Evolutionary conservation across 2,113 vertebrate genomes (phyloP).

Genomic region (Heteronetta atricapilla): DNA sequence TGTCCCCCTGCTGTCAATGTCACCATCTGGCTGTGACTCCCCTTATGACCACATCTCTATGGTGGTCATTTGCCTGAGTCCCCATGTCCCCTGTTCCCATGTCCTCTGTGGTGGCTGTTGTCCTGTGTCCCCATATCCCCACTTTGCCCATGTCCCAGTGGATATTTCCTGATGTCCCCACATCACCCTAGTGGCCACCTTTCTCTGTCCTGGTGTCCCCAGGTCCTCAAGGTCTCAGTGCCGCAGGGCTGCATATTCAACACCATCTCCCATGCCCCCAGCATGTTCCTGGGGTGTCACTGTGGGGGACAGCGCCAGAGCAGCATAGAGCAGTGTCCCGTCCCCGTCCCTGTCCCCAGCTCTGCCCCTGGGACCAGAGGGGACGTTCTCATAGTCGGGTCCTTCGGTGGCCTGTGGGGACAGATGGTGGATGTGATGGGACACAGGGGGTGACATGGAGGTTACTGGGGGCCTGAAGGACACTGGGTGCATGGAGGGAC

Average conservation of each 20-base stretch:
- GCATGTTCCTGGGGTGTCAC: rapidly evolving
- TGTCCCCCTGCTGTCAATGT: no score
- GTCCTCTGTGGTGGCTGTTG: neutral
- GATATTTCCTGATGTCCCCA: neutral
- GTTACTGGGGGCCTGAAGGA: no score
- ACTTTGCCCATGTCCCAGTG: no score
- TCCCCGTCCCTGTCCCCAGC: neutral
- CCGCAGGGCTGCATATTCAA: neutral
- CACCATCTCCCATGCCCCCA: neutral
- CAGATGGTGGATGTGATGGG: neutral
- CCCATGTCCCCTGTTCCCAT: neutral
- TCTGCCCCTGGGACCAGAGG: neutral
- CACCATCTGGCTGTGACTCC: no score
- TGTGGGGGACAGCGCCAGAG: neutral
- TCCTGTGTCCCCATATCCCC: no score
- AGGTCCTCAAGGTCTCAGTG: neutral
- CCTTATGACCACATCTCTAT: no score
- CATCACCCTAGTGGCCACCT: neutral
- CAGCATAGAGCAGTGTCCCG: neutral
- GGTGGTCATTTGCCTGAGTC: neutral
- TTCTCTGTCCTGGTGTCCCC: neutral
- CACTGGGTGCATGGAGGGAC: neutral
- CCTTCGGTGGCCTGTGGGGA: neutral
- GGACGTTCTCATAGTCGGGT: neutral
- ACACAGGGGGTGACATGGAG: no score